Conservation (phyloP, 2,113 vertebrate genomes). For the Xiphorhynchus elegans region DNA sequence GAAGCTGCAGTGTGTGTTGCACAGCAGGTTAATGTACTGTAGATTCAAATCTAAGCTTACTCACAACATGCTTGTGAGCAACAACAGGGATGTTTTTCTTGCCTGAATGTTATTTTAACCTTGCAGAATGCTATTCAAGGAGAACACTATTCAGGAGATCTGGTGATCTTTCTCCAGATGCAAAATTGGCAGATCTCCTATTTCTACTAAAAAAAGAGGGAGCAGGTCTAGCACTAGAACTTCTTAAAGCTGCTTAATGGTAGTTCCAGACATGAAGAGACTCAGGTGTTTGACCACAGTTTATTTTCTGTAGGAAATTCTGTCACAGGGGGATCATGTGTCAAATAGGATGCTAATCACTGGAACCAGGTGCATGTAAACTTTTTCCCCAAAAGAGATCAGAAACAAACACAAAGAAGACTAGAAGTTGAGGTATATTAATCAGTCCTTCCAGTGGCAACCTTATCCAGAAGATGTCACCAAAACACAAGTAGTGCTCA, state of each 20-base stretch:
- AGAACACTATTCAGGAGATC: neutral
- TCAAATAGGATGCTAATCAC: neutral
- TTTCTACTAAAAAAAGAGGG: too few relatives aligned
- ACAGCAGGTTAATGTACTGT: neutral
- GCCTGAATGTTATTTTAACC: neutral
- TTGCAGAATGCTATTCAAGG: neutral
- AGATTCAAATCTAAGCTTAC: neutral
- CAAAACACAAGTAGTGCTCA: slow-evolving; percentile 43
- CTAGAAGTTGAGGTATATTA: neutral
- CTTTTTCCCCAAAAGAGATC: neutral
- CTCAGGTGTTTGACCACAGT: too few relatives aligned
- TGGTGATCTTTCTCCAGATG: neutral
- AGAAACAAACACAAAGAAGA: neutral
- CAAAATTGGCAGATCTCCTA: neutral
- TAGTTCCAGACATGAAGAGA: too few relatives aligned
- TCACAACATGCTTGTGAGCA: neutral
- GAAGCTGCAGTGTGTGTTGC: rapidly evolving
- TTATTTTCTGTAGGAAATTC: too few relatives aligned
- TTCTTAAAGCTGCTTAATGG: too few relatives aligned
- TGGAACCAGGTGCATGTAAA: neutral
- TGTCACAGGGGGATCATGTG: too few relatives aligned
- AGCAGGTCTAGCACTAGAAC: too few relatives aligned
- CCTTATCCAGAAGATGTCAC: slow-evolving; percentile 71
- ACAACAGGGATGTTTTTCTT: neutral
- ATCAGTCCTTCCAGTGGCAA: neutral